Percentiles rank a stretch among this genome's conserved stretches.
phyloP scores from a whole-genome alignment of 2,113 vertebrate species.

The Puntigrus tetrazona region DNA sequence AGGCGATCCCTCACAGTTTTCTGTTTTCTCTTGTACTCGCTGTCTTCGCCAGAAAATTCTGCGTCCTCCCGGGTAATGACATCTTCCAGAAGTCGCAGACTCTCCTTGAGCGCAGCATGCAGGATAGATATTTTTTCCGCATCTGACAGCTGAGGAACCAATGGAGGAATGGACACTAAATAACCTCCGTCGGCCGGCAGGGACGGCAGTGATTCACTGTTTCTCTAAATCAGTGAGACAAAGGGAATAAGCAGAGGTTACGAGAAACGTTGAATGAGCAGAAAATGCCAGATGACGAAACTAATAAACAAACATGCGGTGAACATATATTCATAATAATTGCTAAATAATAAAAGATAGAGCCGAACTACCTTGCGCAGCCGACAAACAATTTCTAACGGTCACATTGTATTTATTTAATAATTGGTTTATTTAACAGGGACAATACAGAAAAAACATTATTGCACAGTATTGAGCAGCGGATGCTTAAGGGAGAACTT shows the following conservation, averaged over 20 bases:
- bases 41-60: conserved; percentile 56
- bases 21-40: conserved; percentile 66
- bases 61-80: conserved; percentile 67
- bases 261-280: background rate
- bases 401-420: background rate
- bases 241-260: background rate
- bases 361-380: background rate
- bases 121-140: conserved; percentile 67
- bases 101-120: conserved; percentile 71
- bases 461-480: background rate
- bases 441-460: background rate
- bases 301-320: background rate
- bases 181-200: conserved; percentile 34
- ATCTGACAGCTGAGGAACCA: conserved; percentile 66
- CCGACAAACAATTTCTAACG: background rate
- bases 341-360: background rate
- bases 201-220: conserved; percentile 63
- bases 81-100: conserved; percentile 67
- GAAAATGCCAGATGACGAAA: background rate
- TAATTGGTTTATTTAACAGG: background rate
- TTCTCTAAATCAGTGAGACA: conserved; percentile 59
- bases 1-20: conserved; percentile 68
- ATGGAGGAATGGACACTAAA: conserved; percentile 67
- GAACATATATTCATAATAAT: no score
- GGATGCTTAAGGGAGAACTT: background rate